These are phyloP conservation scores for Limnephilus auricula DNA, from an alignment of 2,888 invertebrate genomes.

Conservation along the genomic window DNA sequence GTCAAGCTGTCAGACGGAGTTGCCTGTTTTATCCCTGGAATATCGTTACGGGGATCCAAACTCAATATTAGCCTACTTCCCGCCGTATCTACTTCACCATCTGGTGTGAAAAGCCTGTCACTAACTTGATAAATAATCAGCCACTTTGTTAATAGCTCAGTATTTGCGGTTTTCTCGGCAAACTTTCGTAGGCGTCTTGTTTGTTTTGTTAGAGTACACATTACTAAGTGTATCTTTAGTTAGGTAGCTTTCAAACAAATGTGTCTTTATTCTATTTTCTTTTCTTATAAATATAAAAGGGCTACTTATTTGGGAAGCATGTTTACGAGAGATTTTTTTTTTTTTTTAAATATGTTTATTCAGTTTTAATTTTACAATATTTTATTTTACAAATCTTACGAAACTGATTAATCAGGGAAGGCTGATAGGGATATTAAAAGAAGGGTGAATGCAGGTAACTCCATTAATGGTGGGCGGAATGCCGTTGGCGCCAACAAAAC, in stretches of 20 bases:
- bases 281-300: background rate
- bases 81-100: background rate
- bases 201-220: background rate
- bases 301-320: too few species aligned
- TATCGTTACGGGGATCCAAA: slow-evolving; percentile 15
- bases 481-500: too few species aligned
- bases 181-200: background rate
- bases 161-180: background rate
- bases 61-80: slow-evolving; percentile 36
- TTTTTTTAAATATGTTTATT: too few species aligned
- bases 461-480: too few species aligned
- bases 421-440: too few species aligned
- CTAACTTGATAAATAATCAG: background rate
- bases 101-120: slow-evolving; percentile 21
- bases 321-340: too few species aligned
- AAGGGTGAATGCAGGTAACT: too few species aligned
- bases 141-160: background rate
- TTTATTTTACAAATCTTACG: too few species aligned
- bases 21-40: slow-evolving; percentile 27
- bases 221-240: background rate
- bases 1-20: slow-evolving; percentile 29
- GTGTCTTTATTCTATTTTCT: background rate
- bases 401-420: too few species aligned
- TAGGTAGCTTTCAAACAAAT: background rate
- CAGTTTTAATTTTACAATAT: too few species aligned